Percentiles rank a stretch among this genome's conserved stretches.
Conservation (phyloP, 2,113 vertebrate genomes). For the Orycteropus afer region DNA sequence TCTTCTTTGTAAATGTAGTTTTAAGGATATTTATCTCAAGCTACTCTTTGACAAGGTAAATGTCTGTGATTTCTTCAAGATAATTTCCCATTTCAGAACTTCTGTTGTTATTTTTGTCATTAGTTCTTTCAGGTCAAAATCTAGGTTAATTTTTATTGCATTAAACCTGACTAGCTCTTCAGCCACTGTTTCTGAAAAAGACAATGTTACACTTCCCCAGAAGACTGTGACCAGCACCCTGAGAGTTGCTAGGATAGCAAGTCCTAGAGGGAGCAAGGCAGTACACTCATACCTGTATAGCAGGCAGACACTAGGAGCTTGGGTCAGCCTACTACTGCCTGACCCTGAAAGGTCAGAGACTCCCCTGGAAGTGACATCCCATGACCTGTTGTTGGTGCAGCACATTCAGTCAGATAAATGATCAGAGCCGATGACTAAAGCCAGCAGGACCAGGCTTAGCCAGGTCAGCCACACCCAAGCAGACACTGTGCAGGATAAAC, state of each 20-base stretch:
- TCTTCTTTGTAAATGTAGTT: background rate
- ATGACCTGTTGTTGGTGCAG: conserved; percentile 80
- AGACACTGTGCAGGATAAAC: conserved; percentile 76
- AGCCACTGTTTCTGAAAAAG: background rate
- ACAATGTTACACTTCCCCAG: background rate
- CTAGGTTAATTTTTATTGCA: background rate
- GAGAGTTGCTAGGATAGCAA: background rate
- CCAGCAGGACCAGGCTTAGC: conserved; percentile 78
- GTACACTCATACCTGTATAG: too few species aligned
- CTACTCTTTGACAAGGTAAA: background rate
- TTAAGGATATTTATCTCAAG: background rate
- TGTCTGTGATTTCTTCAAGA: background rate
- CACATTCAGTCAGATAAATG: conserved; percentile 85
- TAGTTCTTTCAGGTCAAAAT: background rate
- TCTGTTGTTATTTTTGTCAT: background rate
- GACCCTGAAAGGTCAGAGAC: conserved; percentile 78
- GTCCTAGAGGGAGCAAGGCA: background rate
- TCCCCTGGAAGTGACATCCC: conserved; percentile 81
- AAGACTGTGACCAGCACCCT: background rate
- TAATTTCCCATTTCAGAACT: background rate
- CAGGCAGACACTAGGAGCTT: background rate
- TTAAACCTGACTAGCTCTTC: background rate
- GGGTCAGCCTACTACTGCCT: conserved; percentile 77
- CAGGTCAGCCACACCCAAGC: conserved; percentile 62
- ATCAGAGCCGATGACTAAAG: conserved; percentile 84